Base-by-base conservation (phyloP, 23 tunicate genomes). In the Ciona savignyi region DNA sequence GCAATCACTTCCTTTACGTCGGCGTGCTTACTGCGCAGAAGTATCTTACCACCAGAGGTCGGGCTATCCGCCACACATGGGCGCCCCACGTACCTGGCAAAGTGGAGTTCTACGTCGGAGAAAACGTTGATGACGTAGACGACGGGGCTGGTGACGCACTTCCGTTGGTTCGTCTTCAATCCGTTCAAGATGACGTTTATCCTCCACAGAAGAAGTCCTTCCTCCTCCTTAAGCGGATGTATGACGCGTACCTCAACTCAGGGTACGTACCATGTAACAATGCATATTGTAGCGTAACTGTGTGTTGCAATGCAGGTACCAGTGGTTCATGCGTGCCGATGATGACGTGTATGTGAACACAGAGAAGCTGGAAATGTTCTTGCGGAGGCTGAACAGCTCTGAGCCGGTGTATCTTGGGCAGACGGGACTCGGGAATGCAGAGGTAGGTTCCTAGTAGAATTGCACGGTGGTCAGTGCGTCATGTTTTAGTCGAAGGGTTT, bases 141-240 rank as follows among this genome's bases (percentile, higher is more conserved):
- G 78, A 61, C 70, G 73, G 77, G 25, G 71, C 27, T 67, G 62
- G 28, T 29, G 56, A 65, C 34, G 63, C 96, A 33, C 26, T 88
- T 71, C 82, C 85, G 31, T 34, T 91, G 35, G 88, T 80, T 3
- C 70, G 62, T 42, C 74, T 91, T 21, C 74, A 68, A 26, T 66
- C 73, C 3, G 98, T 93, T 1, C 35, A 86, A 34, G 99, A 94
- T 48, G 84, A 87, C 48, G 99, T 75, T 21, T 94, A 94, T 60
- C 99, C 99, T 15, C 99, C 99, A 23, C 99, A 94, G 67, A 94
- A 94, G 77, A 94, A 94, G 70, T 94, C 99, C 4, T 94, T 94
- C 33, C 42, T 87, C 60, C 68, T 94, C 79, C 70, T 91, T 65
- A 91, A 85, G 73, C 32, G 73, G 23, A 91, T 91, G 97, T 67